phyloP scores from a whole-genome alignment of 2,797 vertebrate genomes.

The Valencia hispanica region DNA sequence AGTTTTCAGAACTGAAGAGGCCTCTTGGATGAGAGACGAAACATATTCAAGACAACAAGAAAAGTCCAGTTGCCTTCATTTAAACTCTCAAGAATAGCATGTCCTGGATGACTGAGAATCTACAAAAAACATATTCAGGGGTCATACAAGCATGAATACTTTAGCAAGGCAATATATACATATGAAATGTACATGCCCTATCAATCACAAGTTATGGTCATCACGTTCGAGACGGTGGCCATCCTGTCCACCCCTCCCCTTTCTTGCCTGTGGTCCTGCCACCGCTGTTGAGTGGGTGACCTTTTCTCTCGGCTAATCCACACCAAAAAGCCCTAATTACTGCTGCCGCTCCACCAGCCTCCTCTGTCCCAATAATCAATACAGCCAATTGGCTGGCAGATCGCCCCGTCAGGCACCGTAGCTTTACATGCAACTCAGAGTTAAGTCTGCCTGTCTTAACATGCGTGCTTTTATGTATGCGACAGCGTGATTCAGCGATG shows the following conservation, averaged over 20 bases:
- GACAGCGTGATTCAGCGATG: background rate
- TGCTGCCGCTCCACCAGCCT: constrained; percentile 91
- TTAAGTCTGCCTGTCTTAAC: constrained; percentile 27
- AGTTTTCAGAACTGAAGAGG: too few relatives aligned
- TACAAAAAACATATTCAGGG: fast-evolving
- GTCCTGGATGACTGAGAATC: too few relatives aligned
- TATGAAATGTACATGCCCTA: constrained; percentile 9
- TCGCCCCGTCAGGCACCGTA: constrained; percentile 89
- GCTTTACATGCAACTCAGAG: constrained; percentile 47
- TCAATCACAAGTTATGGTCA: constrained; percentile 23
- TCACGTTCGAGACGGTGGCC: constrained; percentile 60
- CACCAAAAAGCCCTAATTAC: constrained; percentile 99
- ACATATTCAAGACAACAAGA: too few relatives aligned
- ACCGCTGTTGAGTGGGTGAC: constrained; percentile 95
- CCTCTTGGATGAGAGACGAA: too few relatives aligned
- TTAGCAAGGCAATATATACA: background rate
- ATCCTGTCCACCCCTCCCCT: constrained; percentile 32
- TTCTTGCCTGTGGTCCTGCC: constrained; percentile 84
- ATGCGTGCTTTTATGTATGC: constrained; percentile 21
- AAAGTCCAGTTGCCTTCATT: too few relatives aligned
- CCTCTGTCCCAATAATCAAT: constrained; percentile 94
- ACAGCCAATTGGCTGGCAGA: constrained; percentile 88
- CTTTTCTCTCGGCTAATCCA: constrained; percentile 96
- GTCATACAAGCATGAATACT: background rate
- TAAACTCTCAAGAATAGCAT: too few relatives aligned